These are phyloP conservation scores for Paradisaea rubra DNA, from an alignment of 2,113 vertebrate genomes.

Conservation along the genomic window DNA sequence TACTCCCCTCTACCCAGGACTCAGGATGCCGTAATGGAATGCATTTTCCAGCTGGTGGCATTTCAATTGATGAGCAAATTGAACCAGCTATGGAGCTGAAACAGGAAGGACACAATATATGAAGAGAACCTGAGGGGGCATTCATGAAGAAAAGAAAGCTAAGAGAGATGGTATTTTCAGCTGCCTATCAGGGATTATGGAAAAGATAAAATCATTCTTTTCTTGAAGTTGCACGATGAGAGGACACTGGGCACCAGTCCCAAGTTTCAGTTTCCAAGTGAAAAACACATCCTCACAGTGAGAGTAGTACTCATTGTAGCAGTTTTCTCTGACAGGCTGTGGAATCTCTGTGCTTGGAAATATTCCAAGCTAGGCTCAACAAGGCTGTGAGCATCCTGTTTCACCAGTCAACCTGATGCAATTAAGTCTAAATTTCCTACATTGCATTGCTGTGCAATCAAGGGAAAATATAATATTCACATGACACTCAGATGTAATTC, in stretches of 20 bases:
- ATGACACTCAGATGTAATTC: background rate
- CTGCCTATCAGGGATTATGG: background rate
- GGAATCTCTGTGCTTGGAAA: background rate
- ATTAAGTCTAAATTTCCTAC: background rate
- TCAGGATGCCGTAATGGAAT: background rate
- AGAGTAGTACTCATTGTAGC: background rate
- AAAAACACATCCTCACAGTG: background rate
- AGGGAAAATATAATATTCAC: background rate
- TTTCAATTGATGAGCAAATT: background rate
- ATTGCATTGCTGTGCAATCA: background rate
- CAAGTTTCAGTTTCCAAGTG: background rate
- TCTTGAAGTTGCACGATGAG: background rate
- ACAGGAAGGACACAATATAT: background rate
- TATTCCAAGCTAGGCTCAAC: background rate
- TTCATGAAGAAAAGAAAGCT: background rate
- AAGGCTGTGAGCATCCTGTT: background rate
- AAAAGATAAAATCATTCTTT: background rate
- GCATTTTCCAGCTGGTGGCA: background rate
- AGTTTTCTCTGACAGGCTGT: background rate
- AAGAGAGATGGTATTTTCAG: background rate
- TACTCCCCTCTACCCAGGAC: background rate
- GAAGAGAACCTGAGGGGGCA: background rate
- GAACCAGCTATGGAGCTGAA: background rate
- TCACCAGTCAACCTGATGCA: background rate
- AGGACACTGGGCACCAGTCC: background rate